Conservation (phyloP, 1,140 invertebrate species). For the Colletes latitarsis region DNA sequence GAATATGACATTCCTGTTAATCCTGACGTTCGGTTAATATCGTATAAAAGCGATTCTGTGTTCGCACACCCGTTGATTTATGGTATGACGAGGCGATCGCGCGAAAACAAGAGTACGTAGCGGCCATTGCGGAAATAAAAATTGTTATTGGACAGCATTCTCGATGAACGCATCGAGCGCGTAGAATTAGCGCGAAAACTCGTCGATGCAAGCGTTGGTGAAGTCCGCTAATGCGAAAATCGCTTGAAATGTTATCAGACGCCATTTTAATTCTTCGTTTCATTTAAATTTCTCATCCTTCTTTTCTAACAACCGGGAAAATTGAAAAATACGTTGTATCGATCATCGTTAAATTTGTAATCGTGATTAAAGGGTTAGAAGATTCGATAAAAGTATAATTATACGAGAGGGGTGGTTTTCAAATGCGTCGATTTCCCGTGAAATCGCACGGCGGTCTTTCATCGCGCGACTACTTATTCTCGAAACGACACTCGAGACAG, state of each 20-base stretch:
- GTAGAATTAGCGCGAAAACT: background rate
- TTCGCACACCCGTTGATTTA: conserved; percentile 33
- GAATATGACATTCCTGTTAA: conserved; percentile 35
- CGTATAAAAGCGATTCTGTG: conserved; percentile 29
- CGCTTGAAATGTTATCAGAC: background rate
- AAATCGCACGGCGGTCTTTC: background rate
- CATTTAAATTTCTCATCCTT: no score
- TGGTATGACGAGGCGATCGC: background rate
- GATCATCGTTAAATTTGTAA: no score
- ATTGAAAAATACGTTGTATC: no score
- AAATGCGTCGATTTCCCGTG: no score
- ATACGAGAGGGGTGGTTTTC: no score
- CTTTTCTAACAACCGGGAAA: no score
- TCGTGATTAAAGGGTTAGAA: no score
- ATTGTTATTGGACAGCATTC: conserved; percentile 1
- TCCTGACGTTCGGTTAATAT: conserved; percentile 34
- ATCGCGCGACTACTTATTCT: conserved; percentile 29
- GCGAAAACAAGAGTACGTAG: background rate
- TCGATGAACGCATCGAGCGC: background rate
- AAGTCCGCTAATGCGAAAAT: background rate
- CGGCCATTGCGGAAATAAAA: conserved; percentile 19
- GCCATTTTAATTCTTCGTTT: background rate
- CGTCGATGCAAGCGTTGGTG: background rate
- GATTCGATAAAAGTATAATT: no score
- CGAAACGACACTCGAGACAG: conserved; percentile 37